Base-by-base conservation (phyloP, 2,113 vertebrate species). In the Hystrix brachyura region DNA sequence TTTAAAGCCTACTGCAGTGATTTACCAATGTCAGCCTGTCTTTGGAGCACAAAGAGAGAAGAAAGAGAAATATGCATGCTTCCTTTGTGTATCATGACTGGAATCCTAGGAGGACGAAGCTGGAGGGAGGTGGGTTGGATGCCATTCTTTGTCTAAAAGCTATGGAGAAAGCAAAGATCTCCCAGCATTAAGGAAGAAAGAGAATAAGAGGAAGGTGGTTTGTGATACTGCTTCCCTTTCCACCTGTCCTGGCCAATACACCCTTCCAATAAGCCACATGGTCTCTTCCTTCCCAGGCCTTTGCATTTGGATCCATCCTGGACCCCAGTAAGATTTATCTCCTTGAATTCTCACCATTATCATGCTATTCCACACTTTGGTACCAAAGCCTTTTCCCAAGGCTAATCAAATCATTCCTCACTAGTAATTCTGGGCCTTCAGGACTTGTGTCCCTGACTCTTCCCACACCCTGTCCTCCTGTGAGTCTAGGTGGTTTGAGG, bases 1-100 rank as follows among this genome's bases (percentile, higher is more conserved):
- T 97, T 97, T 96, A 97, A 72, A 98, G 82, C 15, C 21, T 13
- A 32, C 94, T 85, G 93, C 94, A 96, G 92, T 3, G 34, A 98
- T 97, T 97, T 76, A 55, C 94, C 94, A 92, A 89, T 87, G 87
- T 67, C 97, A 95, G 17, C 59, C 89, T 6, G 43, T 82, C 86
- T 97, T 91, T 91, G 51, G 82, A 84, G 32, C 78, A 21, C 0
- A 0, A 51, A 87, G 10, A 7, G 86, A 97, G 95, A 90, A 71
- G 95, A 91, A 91, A 96, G 81, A 96, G 80, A 78, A 62, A 82
- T 87, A 89, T 7, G 5, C 0, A 38, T 83, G 90, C 3, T 53
- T 51, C 57, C 4, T 1, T 62, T 59, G 1, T n/a, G 17, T 78
- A 72, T 87, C 34, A 14, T 57, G 67, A 51, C 5, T 0, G 62